Percentiles rank a stretch among this genome's conserved stretches.
Conservation (phyloP, 2,113 vertebrate genomes). For the Trochalopteron elliotii region DNA sequence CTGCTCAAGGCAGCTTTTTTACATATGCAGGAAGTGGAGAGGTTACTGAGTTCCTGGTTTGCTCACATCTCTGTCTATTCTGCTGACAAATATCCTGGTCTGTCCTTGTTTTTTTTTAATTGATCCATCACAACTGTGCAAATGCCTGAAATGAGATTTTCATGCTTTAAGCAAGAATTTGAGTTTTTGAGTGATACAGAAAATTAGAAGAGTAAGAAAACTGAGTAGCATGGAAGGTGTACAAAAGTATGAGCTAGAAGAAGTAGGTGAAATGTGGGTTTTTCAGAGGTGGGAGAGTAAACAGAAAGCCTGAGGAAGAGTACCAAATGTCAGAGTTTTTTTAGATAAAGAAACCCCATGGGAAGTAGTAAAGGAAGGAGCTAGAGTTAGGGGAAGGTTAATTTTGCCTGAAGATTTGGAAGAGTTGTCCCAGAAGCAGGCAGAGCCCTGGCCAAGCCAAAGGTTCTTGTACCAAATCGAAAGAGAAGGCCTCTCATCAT, state of each 20-base stretch:
- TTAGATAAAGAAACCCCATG: background rate
- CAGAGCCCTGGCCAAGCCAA: background rate
- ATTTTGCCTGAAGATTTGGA: background rate
- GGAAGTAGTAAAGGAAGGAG: background rate
- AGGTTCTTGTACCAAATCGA: background rate
- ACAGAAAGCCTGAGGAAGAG: background rate
- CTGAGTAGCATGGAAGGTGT: background rate
- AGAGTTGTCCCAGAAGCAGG: background rate
- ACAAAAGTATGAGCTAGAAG: background rate
- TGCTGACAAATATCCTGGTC: background rate
- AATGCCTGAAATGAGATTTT: background rate
- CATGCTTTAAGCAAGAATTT: background rate
- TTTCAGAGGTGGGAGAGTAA: background rate
- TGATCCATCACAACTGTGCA: background rate
- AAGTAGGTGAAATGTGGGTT: background rate
- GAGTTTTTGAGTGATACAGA: background rate
- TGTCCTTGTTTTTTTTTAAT: background rate
- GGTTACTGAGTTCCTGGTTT: background rate
- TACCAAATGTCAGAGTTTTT: background rate
- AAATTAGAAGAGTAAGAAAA: background rate
- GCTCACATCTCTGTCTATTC: background rate
- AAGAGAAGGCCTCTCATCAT: background rate
- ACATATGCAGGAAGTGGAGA: background rate
- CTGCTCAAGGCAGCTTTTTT: background rate
- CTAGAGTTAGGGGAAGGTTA: background rate